Evolutionary conservation across 2,113 vertebrate genomes (phyloP).

Genomic region (Callithrix jacchus): DNA sequence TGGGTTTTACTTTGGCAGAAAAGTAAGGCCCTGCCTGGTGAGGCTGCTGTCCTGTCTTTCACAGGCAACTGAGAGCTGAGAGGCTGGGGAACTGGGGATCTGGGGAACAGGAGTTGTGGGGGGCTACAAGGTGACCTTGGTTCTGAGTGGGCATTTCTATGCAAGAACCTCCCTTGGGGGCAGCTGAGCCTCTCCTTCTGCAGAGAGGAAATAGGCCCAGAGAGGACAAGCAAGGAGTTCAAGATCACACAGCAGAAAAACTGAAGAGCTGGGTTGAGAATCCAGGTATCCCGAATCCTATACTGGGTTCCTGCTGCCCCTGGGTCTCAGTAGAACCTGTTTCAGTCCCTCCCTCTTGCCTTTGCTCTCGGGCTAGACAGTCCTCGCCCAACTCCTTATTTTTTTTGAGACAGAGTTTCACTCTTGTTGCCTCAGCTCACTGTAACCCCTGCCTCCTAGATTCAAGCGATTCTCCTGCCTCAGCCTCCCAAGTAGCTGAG

Average conservation of each 20-base stretch:
- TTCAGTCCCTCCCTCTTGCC: background rate
- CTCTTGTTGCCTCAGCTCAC: too few relatives aligned
- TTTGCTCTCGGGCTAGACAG: fast-evolving
- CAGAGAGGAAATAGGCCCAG: slow-evolving; percentile 54
- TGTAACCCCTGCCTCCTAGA: too few relatives aligned
- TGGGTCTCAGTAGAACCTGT: background rate
- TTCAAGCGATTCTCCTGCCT: too few relatives aligned
- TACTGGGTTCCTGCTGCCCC: background rate
- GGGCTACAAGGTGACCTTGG: background rate
- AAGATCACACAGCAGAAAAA: background rate
- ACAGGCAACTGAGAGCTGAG: background rate
- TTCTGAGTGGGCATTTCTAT: background rate
- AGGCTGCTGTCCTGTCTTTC: background rate
- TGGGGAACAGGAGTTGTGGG: too few relatives aligned
- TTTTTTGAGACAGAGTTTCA: background rate
- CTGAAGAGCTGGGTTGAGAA: background rate
- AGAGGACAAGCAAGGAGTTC: background rate
- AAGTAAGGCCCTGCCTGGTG: background rate
- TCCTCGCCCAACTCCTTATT: background rate
- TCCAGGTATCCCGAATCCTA: background rate
- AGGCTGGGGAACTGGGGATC: background rate
- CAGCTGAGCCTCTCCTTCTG: background rate
- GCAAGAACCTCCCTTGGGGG: background rate
- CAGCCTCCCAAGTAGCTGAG: too few relatives aligned
- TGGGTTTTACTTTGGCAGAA: background rate